Percentiles rank a stretch among this genome's conserved stretches.
These are phyloP conservation scores for Scomber colias DNA, from an alignment of 2,113 vertebrate species.

Conservation along the genomic window DNA sequence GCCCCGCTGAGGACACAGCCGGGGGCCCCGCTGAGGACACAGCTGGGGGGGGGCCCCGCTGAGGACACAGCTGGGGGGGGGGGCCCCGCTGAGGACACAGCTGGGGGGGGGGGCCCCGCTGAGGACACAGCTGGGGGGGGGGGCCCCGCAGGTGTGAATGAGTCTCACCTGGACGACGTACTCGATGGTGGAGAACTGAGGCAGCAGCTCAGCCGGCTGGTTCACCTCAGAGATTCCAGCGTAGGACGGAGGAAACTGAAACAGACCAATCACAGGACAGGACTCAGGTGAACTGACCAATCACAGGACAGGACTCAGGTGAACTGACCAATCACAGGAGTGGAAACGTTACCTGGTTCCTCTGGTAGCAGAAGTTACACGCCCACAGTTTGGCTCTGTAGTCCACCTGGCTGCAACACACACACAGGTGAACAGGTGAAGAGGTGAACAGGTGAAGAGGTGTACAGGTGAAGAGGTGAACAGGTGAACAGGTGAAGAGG, in stretches of 20 bases:
- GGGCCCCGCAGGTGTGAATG: neutral
- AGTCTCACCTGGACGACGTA: slow-evolving; percentile 95
- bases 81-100: too few relatives aligned
- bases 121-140: too few relatives aligned
- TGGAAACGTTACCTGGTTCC: slow-evolving; percentile 90
- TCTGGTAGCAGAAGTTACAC: slow-evolving; percentile 99
- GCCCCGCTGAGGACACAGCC: too few relatives aligned
- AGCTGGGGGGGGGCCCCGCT: too few relatives aligned
- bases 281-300: too few relatives aligned
- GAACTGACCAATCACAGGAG: too few relatives aligned
- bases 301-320: too few relatives aligned
- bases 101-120: too few relatives aligned
- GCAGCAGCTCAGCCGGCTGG: slow-evolving; percentile 96
- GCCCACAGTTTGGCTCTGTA: slow-evolving; percentile 99
- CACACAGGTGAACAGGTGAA: neutral
- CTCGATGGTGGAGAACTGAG: slow-evolving; percentile 98
- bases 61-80: too few relatives aligned
- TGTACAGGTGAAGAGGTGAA: neutral
- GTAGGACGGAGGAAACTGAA: slow-evolving; percentile 96
- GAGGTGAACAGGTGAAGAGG: neutral
- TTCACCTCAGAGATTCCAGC: slow-evolving; percentile 98
- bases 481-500: neutral
- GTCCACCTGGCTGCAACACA: slow-evolving; percentile 93
- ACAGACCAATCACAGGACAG: too few relatives aligned
- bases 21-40: too few relatives aligned